Evolutionary conservation across 1,140 invertebrate species (phyloP).

Genomic region (Ceratina australensis): DNA sequence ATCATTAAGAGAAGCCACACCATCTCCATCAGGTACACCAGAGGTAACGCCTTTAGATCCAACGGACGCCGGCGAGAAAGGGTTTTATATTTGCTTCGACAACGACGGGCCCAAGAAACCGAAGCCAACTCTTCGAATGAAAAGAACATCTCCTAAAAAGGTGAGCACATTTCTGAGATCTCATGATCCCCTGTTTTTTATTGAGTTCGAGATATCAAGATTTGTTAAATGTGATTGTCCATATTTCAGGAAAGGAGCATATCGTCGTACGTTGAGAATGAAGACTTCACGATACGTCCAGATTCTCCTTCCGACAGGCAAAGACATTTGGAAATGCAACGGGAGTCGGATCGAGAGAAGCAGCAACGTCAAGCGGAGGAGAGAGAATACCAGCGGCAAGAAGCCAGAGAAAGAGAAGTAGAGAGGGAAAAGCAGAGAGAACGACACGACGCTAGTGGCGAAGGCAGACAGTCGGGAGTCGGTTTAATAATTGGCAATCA

Average conservation of each 20-base stretch:
- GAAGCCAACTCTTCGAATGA: conserved; percentile 90
- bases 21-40: conserved; percentile 72
- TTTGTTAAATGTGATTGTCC: neutral
- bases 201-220: neutral
- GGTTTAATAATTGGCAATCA: conserved; percentile 87
- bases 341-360: conserved; percentile 76
- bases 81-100: conserved; percentile 97
- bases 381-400: conserved; percentile 72
- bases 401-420: conserved; percentile 70
- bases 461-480: conserved; percentile 73
- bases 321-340: conserved; percentile 68
- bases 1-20: conserved; percentile 75
- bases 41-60: conserved; percentile 76
- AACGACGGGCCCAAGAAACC: conserved; percentile 91
- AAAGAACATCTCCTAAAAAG: conserved; percentile 88
- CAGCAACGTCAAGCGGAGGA: conserved; percentile 72
- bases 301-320: conserved; percentile 71
- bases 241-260: conserved; percentile 69
- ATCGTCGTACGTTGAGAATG: conserved; percentile 73
- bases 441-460: conserved; percentile 55
- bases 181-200: neutral
- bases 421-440: conserved; percentile 77
- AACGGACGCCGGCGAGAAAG: conserved; percentile 85
- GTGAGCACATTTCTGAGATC: conserved; percentile 73
- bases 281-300: conserved; percentile 68